Base-by-base conservation (phyloP, 2,888 invertebrate genomes). In the Nowickia ferox region DNA sequence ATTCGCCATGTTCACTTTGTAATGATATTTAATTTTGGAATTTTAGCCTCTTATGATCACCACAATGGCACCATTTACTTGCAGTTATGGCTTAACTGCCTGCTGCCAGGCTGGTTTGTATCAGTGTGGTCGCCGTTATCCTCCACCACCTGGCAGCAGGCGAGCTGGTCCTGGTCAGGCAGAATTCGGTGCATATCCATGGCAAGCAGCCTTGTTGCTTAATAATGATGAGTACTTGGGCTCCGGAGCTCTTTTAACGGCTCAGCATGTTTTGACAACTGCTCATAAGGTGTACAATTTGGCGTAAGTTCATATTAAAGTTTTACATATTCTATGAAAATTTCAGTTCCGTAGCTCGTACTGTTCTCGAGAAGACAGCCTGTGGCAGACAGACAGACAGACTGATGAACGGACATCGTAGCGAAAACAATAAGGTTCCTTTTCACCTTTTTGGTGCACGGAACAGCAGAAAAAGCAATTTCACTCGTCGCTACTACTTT, bases 191-290 rank as follows among this genome's bases (percentile, higher is more conserved):
- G 95, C 95, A 88, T 96, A 94, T 92, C 96, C 96, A 3, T 96
- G 96, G 96, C 95, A 95, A 93, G 96, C 95, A 75, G 92, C 95
- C 1, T 92, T 96, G 66, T 90, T 95, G 38, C 94, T 94, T 1
- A 93, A 92, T 51, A 94, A 93, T 87, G 95, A 95, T 89, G 94
- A 94, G 82, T 96, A 95, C 89, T 92, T 96, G 55, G 96, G 96
- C 38, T 96, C 96, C 48, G 96, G 96, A 11, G 96, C 95, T 2
- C 93, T 97, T 4, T 94, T 97, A 61, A 94, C 95, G 88, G 93
- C 93, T n/a, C 93, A 94, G 38, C 95, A 96, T 91, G 94, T 97
- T 6, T 90, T 96, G 15, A 96, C 97, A 0, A 96, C 95, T 0
- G 96, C 96, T 9, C 96, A 96, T 91, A 95, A 96, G 90, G 93